Percentiles rank a stretch among this genome's conserved stretches.
phyloP scores from a whole-genome alignment of 2,797 vertebrate genomes.

The Malacoraja senta region DNA sequence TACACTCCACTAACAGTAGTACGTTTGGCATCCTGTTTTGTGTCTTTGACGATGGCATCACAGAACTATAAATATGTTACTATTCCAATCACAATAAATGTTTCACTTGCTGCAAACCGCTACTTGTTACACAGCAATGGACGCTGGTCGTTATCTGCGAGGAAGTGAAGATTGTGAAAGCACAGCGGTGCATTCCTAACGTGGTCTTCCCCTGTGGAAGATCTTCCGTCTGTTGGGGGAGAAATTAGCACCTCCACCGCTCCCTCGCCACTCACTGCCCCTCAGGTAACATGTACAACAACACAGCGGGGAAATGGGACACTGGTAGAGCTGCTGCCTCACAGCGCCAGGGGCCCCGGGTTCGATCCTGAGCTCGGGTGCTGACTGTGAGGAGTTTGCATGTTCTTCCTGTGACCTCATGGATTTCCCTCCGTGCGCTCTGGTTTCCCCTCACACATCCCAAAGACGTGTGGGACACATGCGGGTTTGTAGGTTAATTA shows the following conservation, averaged over 20 bases:
- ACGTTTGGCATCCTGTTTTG: constrained; percentile 24
- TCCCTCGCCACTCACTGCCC: not conserved
- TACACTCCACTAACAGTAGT: not conserved
- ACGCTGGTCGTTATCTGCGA: not conserved
- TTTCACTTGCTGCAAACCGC: not conserved
- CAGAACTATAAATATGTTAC: constrained; percentile 18
- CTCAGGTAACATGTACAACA: not conserved
- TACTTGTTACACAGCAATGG: constrained; percentile 16
- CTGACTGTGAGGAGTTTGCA: too few species aligned
- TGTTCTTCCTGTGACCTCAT: too few species aligned
- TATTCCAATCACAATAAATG: not conserved
- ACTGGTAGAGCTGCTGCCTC: too few species aligned
- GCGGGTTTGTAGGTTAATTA: too few species aligned
- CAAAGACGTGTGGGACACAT: too few species aligned
- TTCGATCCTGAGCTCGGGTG: too few species aligned
- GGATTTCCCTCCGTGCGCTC: too few species aligned
- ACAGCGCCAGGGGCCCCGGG: too few species aligned
- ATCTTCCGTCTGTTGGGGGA: not conserved
- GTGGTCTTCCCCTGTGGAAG: not conserved
- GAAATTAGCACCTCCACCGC: not conserved
- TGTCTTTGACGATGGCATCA: not conserved
- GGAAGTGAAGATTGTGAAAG: constrained; percentile 28
- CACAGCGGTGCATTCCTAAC: not conserved
- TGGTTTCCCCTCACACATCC: too few species aligned
- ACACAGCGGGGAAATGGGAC: not conserved